phyloP scores from a whole-genome alignment of 2,113 vertebrate genomes.

The Hydrochoerus hydrochaeris region DNA sequence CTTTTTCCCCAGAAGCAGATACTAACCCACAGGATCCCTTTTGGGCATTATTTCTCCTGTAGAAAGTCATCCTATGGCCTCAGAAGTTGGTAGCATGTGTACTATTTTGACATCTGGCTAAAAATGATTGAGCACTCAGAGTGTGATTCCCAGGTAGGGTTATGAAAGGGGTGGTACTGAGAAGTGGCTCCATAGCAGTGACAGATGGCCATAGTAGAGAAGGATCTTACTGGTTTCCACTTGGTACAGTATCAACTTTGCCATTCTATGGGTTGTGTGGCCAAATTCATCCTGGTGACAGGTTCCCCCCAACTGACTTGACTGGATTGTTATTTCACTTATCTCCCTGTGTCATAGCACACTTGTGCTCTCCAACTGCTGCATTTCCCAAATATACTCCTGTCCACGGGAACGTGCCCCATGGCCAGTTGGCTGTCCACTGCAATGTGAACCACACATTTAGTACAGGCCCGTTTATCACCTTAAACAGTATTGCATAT shows the following conservation, averaged over 20 bases:
- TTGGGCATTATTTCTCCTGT: not conserved
- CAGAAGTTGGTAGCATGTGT: not conserved
- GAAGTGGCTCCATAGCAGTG: constrained; percentile 3
- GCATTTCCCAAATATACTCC: not conserved
- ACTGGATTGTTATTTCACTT: constrained; percentile 21
- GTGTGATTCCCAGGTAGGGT: constrained; percentile 8
- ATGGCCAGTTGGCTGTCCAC: not conserved
- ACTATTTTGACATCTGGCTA: not conserved
- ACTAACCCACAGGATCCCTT: not conserved
- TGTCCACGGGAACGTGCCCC: not conserved
- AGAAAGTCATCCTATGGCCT: not conserved
- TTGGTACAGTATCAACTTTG: not conserved
- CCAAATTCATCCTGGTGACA: constrained; percentile 51
- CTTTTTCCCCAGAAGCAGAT: not conserved
- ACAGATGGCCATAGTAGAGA: not conserved
- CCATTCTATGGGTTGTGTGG: not conserved
- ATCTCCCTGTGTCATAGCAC: not conserved
- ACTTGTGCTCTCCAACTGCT: not conserved
- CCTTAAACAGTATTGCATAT: not conserved
- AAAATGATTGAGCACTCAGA: constrained; percentile 37
- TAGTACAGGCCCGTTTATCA: not conserved
- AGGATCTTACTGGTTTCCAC: not conserved
- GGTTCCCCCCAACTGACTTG: not conserved
- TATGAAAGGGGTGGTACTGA: constrained; percentile 6
- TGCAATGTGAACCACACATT: not conserved